Evolutionary conservation across 2,113 vertebrate species (phyloP).

Genomic region (Chionodraco myersi): DNA sequence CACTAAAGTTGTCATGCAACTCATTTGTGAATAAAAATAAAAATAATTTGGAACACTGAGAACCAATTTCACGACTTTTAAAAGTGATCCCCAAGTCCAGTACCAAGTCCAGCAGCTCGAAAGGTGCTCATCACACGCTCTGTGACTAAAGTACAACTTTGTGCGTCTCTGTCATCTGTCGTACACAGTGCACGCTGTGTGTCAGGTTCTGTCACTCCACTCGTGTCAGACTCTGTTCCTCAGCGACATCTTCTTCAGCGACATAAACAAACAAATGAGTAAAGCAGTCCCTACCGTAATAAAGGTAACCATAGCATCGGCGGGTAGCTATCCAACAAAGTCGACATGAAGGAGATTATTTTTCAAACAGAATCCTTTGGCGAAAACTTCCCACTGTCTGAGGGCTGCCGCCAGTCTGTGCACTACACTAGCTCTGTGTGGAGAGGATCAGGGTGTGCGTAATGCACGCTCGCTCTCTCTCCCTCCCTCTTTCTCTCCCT

Average conservation of each 20-base stretch:
- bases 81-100: not conserved
- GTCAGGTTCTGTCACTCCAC: not conserved
- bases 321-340: conserved; percentile 91
- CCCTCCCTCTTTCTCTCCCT: conserved; percentile 65
- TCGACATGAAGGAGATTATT: conserved; percentile 96
- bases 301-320: conserved; percentile 99
- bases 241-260: not conserved
- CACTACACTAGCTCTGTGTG: conserved; percentile 72
- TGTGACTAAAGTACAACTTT: no score
- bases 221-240: conserved; percentile 24
- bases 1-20: not conserved
- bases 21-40: not conserved
- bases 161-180: not conserved
- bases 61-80: conserved; percentile 22
- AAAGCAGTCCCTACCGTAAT: conserved; percentile 91
- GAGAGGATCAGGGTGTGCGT: conserved; percentile 77
- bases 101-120: no score
- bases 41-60: conserved; percentile 7
- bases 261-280: not conserved
- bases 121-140: no score
- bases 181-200: not conserved
- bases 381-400: conserved; percentile 88
- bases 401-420: conserved; percentile 68
- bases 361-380: conserved; percentile 82
- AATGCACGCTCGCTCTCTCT: conserved; percentile 56